These are phyloP conservation scores for Hedya salicella DNA, from an alignment of 2,888 invertebrate species.

Conservation along the genomic window DNA sequence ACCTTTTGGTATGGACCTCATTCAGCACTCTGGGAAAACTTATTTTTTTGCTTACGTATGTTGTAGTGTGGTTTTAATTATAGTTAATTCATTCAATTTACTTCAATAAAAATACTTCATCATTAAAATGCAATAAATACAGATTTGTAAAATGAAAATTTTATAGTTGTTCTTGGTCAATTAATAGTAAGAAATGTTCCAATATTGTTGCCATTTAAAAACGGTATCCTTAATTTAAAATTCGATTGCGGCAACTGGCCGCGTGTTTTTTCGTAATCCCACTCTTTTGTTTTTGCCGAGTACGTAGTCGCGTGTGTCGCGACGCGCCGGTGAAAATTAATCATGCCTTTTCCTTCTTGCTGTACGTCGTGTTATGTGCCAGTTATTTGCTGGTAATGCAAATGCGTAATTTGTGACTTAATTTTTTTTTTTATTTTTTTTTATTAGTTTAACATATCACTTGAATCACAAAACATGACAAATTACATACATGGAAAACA, in stretches of 20 bases:
- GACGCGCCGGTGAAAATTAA: slow-evolving; percentile 61
- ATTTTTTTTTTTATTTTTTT: too few species aligned
- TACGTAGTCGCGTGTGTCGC: slow-evolving; percentile 56
- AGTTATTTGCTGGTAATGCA: slow-evolving; percentile 19
- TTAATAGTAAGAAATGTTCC: too few species aligned
- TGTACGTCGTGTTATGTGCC: slow-evolving; percentile 36
- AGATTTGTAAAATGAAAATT: too few species aligned
- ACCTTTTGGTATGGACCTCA: slow-evolving; percentile 17
- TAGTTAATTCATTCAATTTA: neutral
- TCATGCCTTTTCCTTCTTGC: slow-evolving; percentile 60
- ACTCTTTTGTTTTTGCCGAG: slow-evolving; percentile 57
- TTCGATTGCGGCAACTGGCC: slow-evolving; percentile 53
- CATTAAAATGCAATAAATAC: too few species aligned
- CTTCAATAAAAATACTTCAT: too few species aligned
- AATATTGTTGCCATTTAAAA: neutral
- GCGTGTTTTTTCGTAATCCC: slow-evolving; percentile 59
- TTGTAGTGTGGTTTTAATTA: slow-evolving; percentile 2
- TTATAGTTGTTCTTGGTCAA: too few species aligned
- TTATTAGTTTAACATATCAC: too few species aligned
- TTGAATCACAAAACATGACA: too few species aligned
- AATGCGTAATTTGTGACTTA: slow-evolving; percentile 13
- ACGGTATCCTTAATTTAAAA: slow-evolving; percentile 45
- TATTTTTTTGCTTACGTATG: slow-evolving; percentile 1
- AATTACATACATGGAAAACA: too few species aligned
- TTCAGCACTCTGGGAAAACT: slow-evolving; percentile 34